Evolutionary conservation across 2,797 vertebrate species (phyloP).

Genomic region (Meda fulgida): DNA sequence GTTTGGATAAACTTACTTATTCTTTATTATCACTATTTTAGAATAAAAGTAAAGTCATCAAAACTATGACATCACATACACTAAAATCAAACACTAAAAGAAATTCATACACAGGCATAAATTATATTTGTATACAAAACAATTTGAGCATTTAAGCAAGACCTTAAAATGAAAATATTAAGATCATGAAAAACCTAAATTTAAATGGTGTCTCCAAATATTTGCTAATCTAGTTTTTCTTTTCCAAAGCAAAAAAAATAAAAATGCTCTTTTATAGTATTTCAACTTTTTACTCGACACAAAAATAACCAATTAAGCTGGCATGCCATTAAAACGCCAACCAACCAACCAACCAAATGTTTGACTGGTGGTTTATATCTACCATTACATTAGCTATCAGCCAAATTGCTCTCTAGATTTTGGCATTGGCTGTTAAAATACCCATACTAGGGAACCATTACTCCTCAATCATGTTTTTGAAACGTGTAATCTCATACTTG

Average conservation of each 20-base stretch:
- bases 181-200: not conserved
- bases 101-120: not conserved
- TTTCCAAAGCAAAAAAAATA: not conserved
- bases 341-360: not conserved
- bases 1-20: not conserved
- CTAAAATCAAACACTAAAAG: not conserved
- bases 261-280: not conserved
- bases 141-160: not conserved
- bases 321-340: not conserved
- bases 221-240: not conserved
- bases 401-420: not conserved
- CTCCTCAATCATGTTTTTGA: not conserved
- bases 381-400: not conserved
- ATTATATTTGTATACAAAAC: not conserved
- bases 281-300: not conserved
- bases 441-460: not conserved
- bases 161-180: not conserved
- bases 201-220: not conserved
- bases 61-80: not conserved
- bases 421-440: not conserved
- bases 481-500: not conserved
- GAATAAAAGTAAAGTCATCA: not conserved
- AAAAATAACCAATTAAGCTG: not conserved
- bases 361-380: not conserved
- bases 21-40: not conserved